Conservation (phyloP, 2,113 vertebrate genomes). For the Lynx canadensis region DNA sequence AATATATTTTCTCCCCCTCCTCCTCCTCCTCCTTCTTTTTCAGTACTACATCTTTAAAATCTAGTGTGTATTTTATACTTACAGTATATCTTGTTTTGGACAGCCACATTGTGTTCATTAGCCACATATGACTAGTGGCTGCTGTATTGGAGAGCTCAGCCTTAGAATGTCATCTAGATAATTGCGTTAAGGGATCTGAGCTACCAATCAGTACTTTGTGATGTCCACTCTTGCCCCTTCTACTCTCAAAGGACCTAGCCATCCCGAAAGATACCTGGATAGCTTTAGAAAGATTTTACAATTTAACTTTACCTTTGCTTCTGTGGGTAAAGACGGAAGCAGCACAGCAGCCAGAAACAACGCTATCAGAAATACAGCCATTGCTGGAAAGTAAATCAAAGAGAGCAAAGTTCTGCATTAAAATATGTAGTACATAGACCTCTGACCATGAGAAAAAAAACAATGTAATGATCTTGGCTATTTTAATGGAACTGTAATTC, state of each 20-base stretch:
- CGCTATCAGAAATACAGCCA: conserved; percentile 42
- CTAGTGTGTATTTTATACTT: background rate
- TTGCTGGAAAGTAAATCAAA: conserved; percentile 54
- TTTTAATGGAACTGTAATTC: background rate
- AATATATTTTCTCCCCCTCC: no score
- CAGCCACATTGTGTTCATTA: background rate
- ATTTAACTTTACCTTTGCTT: conserved; percentile 65
- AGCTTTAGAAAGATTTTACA: background rate
- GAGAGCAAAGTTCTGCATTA: background rate
- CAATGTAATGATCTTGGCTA: background rate
- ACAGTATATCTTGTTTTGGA: background rate
- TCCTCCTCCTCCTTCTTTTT: background rate
- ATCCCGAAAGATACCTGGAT: background rate
- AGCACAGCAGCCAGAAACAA: conserved; percentile 36
- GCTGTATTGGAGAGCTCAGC: fast-evolving
- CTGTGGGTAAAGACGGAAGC: background rate
- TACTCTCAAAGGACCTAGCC: background rate
- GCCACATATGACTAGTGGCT: background rate
- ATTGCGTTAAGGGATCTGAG: background rate
- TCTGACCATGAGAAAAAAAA: background rate
- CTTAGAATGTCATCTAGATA: background rate
- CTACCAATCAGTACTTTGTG: background rate
- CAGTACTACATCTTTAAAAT: background rate
- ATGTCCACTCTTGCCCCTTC: background rate
- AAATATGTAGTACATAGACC: background rate